Evolutionary conservation across 2,797 vertebrate species (phyloP).

Genomic region (Hemitrygon akajei): DNA sequence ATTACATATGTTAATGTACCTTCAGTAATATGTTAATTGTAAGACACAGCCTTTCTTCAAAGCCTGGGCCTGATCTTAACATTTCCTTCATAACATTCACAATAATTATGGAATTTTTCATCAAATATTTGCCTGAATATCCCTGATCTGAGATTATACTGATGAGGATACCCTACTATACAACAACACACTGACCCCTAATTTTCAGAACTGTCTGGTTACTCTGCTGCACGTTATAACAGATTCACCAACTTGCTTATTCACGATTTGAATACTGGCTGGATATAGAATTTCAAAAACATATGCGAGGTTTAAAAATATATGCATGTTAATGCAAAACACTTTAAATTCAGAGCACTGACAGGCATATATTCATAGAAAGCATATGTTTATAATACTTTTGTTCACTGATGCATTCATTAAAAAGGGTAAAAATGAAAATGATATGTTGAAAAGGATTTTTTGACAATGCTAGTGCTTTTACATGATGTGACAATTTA

Average conservation of each 20-base stretch:
- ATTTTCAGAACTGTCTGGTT: not conserved
- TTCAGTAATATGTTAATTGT: not conserved
- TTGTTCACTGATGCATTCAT: not conserved
- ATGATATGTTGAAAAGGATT: not conserved
- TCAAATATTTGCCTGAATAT: not conserved
- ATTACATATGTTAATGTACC: not conserved
- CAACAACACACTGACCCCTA: not conserved
- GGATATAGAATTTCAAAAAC: not conserved
- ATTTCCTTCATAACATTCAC: not conserved
- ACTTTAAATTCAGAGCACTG: not conserved
- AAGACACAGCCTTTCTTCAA: not conserved
- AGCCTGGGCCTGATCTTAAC: not conserved
- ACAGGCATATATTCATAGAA: not conserved
- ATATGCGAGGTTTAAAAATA: not conserved
- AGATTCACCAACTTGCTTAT: conserved; percentile 11
- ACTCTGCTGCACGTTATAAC: not conserved
- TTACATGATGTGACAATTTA: not conserved
- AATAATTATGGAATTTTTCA: not conserved
- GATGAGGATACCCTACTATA: not conserved
- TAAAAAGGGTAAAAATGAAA: not conserved
- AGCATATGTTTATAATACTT: not conserved
- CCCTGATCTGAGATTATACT: not conserved
- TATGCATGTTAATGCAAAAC: not conserved
- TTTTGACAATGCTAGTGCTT: not conserved
- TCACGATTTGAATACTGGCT: not conserved